Percentiles rank a stretch among this genome's conserved stretches.
Conservation (phyloP, 2,797 vertebrate genomes). For the Eulemur rubriventer region DNA sequence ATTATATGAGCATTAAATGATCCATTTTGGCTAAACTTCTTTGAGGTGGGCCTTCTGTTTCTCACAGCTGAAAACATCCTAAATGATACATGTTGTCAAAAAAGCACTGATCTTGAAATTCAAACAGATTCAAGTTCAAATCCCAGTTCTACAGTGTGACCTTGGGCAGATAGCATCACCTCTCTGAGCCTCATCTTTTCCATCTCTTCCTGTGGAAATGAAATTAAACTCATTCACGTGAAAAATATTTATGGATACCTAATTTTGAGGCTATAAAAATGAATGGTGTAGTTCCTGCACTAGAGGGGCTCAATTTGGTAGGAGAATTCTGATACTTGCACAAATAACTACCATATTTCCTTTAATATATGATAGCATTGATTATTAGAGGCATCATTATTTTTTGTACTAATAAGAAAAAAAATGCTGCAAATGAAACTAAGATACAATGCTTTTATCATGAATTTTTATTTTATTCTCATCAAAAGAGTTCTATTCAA, state of each 20-base stretch:
- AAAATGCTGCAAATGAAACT: background rate
- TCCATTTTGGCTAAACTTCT: background rate
- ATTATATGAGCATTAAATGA: background rate
- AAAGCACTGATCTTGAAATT: background rate
- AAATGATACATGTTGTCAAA: background rate
- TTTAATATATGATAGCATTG: background rate
- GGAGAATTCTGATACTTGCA: background rate
- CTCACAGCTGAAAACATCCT: background rate
- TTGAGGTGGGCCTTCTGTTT: background rate
- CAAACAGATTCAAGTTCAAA: background rate
- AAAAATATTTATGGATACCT: background rate
- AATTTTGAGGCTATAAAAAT: background rate
- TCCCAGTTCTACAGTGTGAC: background rate
- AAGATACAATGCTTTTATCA: background rate
- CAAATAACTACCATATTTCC: background rate
- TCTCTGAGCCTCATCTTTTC: background rate
- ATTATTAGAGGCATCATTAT: background rate
- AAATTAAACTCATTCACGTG: background rate
- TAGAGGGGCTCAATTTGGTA: background rate
- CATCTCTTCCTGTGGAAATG: background rate
- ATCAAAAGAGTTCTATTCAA: background rate
- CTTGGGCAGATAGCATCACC: background rate
- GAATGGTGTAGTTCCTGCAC: background rate
- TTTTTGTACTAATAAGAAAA: background rate
- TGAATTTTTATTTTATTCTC: slow-evolving; percentile 18